A percentile compares a stretch with the other conserved stretches of the same genome.
These are phyloP conservation scores for Chesias legatella DNA, from an alignment of 2,888 invertebrate species.

Conservation along the genomic window DNA sequence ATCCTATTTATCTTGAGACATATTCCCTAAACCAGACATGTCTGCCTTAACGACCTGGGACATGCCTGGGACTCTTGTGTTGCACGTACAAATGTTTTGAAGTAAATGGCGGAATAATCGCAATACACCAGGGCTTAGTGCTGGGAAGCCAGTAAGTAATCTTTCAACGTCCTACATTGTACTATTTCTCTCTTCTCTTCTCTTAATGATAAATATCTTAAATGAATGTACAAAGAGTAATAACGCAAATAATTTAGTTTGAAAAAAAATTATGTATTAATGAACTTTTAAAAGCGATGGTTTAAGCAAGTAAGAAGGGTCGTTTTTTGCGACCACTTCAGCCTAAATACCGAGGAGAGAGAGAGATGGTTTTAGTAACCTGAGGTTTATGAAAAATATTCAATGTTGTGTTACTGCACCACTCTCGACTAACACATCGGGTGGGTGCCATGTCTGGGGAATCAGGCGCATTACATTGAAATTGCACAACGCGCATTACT, in stretches of 20 bases:
- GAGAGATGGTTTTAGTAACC: too few relatives aligned
- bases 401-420: too few relatives aligned
- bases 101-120: constrained; percentile 65
- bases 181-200: neutral
- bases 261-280: too few relatives aligned
- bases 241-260: too few relatives aligned
- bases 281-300: too few relatives aligned
- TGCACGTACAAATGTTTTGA: constrained; percentile 48
- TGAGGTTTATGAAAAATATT: too few relatives aligned
- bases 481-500: too few relatives aligned
- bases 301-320: too few relatives aligned
- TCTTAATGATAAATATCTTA: neutral
- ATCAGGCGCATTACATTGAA: constrained; percentile 31
- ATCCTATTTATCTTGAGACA: constrained; percentile 43
- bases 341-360: too few relatives aligned
- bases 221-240: too few relatives aligned
- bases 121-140: constrained; percentile 47
- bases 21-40: constrained; percentile 47
- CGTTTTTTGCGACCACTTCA: too few relatives aligned
- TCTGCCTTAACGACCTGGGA: constrained; percentile 57
- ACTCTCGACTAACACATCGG: neutral
- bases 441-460: constrained; percentile 24
- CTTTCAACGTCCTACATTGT: too few relatives aligned
- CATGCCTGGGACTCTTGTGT: constrained; percentile 38
- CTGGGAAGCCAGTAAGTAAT: constrained; percentile 31